A percentile compares a stretch with the other conserved stretches of the same genome.
phyloP scores from a whole-genome alignment of 1,140 invertebrate genomes.

The Pseudomyrmex cubaensis region DNA sequence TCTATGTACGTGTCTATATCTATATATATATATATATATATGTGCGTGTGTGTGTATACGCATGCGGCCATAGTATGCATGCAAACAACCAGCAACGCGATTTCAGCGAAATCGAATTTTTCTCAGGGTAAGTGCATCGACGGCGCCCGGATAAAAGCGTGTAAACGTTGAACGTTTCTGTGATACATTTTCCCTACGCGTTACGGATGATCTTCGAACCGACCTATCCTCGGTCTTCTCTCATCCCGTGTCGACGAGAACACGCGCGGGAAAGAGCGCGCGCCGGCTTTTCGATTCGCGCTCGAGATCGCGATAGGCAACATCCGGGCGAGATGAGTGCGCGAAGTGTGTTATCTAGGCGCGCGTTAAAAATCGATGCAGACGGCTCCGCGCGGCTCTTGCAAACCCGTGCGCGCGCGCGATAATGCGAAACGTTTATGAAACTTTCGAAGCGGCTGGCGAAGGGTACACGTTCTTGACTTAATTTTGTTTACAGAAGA shows the following conservation, averaged over 20 bases:
- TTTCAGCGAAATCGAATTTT: constrained; percentile 79
- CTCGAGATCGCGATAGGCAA: constrained; percentile 51
- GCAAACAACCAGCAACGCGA: constrained; percentile 80
- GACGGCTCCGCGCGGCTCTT: background rate
- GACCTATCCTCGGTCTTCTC: background rate
- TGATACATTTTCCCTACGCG: constrained; percentile 28
- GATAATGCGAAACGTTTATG: constrained; percentile 24
- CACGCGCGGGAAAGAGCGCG: background rate
- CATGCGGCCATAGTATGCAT: constrained; percentile 80
- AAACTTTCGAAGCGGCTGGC: background rate
- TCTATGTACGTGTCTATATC: no score
- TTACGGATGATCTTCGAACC: background rate
- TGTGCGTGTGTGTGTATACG: constrained; percentile 66
- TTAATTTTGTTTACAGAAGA: constrained; percentile 3
- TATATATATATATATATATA: background rate
- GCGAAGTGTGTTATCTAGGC: constrained; percentile 17
- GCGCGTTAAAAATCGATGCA: constrained; percentile 19
- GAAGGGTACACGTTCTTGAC: background rate
- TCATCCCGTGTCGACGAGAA: background rate
- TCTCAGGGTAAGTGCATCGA: constrained; percentile 77
- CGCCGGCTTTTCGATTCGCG: constrained; percentile 21
- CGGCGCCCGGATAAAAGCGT: constrained; percentile 78
- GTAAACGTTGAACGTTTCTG: constrained; percentile 66
- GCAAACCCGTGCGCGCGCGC: background rate
- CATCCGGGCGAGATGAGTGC: constrained; percentile 45